Evolutionary conservation across 2,888 invertebrate genomes (phyloP), one percentile per base, ranked within the genome.

Genomic region (Ditula angustiorana): DNA sequence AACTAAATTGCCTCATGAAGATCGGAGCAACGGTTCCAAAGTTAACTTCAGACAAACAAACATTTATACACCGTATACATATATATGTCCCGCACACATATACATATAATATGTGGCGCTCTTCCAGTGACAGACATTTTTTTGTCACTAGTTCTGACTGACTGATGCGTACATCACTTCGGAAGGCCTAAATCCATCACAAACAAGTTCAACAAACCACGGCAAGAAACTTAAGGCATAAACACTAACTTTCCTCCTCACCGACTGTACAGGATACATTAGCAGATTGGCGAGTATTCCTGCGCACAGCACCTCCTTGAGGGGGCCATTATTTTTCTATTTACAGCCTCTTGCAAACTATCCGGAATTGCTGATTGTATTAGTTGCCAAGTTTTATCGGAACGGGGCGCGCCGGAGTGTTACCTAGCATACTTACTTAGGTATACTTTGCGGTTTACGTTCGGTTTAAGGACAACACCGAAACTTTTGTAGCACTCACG

Each of bases 271-370:
- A 16, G 35, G 64, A 47, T 64, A 47, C 64, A 64, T 64, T 64
- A 64, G 58, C 58, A 64, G 58, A 64, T 64, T 64, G 64, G 23
- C 19, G 28, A 46, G 63, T 58, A 63, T 52, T 50, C 57, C 63
- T 21, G 46, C 19, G 47, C 44, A 21, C 50, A 13, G 49, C 30
- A 50, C 50, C 49, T 61, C 35, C 44, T 55, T 37, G 16, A 30
- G 21, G 41, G 46, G 21, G 37, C 49, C 56, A 50, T 63, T 63
- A 58, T 58, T 47, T 63, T 58, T 35, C 30, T 63, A 63, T 57
- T 63, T 50, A 33, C 24, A 33, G 44, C 52, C 33, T 44, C 41
- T 60, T 28, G 35, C 49, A 37, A 52, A 60, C 60, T 61, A 61
- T 52, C 52, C 11, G 13, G 23, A 11, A 37, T 28, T 37, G 41